Percentiles rank a stretch among this genome's conserved stretches.
These are phyloP conservation scores for Drosophila quadrilineata DNA, from an alignment of 1,140 invertebrate genomes.

Conservation along the genomic window DNA sequence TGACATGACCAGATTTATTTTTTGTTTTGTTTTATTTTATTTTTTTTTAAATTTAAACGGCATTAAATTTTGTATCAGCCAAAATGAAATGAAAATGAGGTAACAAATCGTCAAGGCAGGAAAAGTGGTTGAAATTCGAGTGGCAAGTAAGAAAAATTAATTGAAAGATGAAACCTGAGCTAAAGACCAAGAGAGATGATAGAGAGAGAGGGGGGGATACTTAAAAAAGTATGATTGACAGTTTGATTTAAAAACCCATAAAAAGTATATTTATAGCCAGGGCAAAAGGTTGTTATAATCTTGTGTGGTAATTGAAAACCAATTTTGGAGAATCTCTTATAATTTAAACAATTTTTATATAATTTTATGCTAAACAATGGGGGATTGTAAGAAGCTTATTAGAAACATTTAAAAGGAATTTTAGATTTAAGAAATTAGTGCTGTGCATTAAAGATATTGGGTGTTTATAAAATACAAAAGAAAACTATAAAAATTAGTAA, in stretches of 20 bases:
- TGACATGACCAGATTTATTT: slow-evolving; percentile 18
- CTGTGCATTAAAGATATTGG: too few species aligned
- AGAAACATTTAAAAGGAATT: too few species aligned
- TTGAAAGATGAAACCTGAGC: slow-evolving; percentile 37
- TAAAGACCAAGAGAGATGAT: too few species aligned
- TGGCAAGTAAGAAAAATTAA: slow-evolving; percentile 20
- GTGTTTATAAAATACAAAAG: too few species aligned
- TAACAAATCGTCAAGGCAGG: not conserved
- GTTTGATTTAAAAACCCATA: slow-evolving; percentile 18
- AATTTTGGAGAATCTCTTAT: too few species aligned
- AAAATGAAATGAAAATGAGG: not conserved
- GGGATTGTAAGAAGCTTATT: not conserved
- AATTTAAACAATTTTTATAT: too few species aligned
- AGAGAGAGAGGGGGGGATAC: slow-evolving; percentile 10
- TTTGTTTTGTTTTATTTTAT: too few species aligned
- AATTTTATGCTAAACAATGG: too few species aligned
- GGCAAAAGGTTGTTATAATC: not conserved
- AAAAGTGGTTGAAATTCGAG: slow-evolving; percentile 27
- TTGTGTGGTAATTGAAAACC: slow-evolving; percentile 23
- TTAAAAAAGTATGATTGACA: slow-evolving; percentile 44
- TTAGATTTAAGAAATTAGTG: too few species aligned
- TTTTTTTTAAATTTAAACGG: too few species aligned
- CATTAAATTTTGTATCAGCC: too few species aligned
- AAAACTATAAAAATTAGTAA: too few species aligned
- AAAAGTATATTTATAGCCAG: not conserved